Conservation (phyloP, 2,888 invertebrate genomes). For the Acanthoscelides obtectus region DNA sequence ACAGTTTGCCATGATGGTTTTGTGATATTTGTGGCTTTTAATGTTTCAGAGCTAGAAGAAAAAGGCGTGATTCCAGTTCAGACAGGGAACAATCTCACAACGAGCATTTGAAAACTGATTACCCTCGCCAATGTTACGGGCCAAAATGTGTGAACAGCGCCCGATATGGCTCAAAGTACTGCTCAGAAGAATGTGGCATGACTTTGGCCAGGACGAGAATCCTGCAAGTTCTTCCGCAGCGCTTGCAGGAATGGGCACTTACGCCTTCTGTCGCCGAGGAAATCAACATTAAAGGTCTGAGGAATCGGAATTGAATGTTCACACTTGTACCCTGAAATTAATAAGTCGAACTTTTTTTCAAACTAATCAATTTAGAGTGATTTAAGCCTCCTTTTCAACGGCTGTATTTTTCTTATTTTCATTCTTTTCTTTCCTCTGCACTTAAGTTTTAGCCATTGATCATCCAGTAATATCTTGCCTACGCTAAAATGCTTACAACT, state of each 20-base stretch:
- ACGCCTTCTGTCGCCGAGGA: constrained; percentile 84
- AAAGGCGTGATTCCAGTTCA: constrained; percentile 41
- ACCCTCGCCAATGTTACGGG: constrained; percentile 84
- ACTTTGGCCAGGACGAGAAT: constrained; percentile 81
- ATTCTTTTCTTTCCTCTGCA: no score
- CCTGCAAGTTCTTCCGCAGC: constrained; percentile 61
- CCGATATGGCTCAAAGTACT: constrained; percentile 80
- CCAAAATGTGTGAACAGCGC: constrained; percentile 81
- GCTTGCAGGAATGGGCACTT: constrained; percentile 91
- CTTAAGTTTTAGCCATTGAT: no score
- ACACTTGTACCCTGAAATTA: no score
- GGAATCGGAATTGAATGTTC: constrained; percentile 6
- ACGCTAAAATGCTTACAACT: no score
- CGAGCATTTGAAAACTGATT: constrained; percentile 54
- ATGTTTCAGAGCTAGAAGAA: constrained; percentile 36
- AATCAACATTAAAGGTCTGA: constrained; percentile 52
- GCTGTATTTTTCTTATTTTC: no score
- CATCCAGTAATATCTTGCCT: no score
- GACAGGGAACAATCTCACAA: constrained; percentile 49
- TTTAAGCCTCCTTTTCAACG: no score
- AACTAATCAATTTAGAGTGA: no score
- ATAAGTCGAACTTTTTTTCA: no score
- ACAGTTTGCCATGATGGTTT: no score
- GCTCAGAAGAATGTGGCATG: constrained; percentile 87
- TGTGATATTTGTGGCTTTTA: no score